Conservation (phyloP, 2,888 invertebrate genomes). For the Byasa hedistus region DNA sequence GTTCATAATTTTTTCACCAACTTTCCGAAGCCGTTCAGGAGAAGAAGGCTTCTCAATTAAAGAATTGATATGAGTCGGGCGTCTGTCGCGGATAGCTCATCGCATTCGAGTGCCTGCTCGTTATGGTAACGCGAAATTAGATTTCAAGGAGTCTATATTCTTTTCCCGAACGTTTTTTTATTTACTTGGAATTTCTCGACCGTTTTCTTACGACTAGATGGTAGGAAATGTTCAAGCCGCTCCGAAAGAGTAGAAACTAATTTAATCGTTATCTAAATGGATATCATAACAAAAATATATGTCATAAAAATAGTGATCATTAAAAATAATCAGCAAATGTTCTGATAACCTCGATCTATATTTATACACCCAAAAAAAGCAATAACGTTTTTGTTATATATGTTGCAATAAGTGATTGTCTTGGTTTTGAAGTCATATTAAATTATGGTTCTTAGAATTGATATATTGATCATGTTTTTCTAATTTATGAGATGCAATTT, state of each 20-base stretch:
- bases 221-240: neutral
- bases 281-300: neutral
- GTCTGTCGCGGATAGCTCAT: constrained; percentile 77
- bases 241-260: neutral
- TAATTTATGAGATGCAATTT: too few relatives aligned
- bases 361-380: too few relatives aligned
- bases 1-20: constrained; percentile 27
- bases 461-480: too few relatives aligned
- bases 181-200: constrained; percentile 60
- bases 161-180: constrained; percentile 62
- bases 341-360: too few relatives aligned
- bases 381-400: too few relatives aligned
- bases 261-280: neutral
- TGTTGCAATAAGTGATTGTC: too few relatives aligned
- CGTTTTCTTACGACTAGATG: constrained; percentile 32
- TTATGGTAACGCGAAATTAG: constrained; percentile 80
- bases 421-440: too few relatives aligned
- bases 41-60: constrained; percentile 70
- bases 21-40: constrained; percentile 57
- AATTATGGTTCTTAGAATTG: too few relatives aligned
- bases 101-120: constrained; percentile 70
- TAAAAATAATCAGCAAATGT: too few relatives aligned
- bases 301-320: neutral
- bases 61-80: constrained; percentile 74
- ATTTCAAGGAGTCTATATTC: constrained; percentile 78